These are phyloP conservation scores for Lymantria dispar DNA, from an alignment of 2,888 invertebrate species.

Conservation along the genomic window DNA sequence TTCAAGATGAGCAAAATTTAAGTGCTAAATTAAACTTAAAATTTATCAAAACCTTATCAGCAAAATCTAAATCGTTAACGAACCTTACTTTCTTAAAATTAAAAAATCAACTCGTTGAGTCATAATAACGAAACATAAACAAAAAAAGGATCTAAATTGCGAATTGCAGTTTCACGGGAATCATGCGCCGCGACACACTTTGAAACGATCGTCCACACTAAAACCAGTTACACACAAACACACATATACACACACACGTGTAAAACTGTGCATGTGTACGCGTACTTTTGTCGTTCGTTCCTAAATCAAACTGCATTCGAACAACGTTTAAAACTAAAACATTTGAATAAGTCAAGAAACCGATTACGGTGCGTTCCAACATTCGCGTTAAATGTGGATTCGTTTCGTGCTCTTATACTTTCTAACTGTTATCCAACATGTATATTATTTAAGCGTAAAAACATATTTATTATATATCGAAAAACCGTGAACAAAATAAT, in stretches of 20 bases:
- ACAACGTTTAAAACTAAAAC: constrained; percentile 26
- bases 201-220: constrained; percentile 42
- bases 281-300: constrained; percentile 42
- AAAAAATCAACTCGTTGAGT: constrained; percentile 21
- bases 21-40: background rate
- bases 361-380: constrained; percentile 20
- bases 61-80: background rate
- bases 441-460: constrained; percentile 29
- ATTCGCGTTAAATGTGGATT: constrained; percentile 18
- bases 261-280: constrained; percentile 22
- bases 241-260: constrained; percentile 8
- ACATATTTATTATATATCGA: constrained; percentile 32
- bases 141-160: constrained; percentile 38
- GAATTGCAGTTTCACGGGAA: constrained; percentile 37
- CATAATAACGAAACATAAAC: constrained; percentile 15
- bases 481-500: constrained; percentile 32
- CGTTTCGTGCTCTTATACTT: constrained; percentile 20
- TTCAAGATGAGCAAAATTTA: background rate
- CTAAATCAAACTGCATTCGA: constrained; percentile 49
- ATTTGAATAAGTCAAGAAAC: constrained; percentile 38
- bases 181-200: constrained; percentile 49
- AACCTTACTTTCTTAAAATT: constrained; percentile 18
- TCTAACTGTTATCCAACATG: constrained; percentile 26
- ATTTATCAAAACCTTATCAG: background rate
- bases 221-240: constrained; percentile 48